Evolutionary conservation across 2,797 vertebrate species (phyloP).

Genomic region (Malurus leucopterus): DNA sequence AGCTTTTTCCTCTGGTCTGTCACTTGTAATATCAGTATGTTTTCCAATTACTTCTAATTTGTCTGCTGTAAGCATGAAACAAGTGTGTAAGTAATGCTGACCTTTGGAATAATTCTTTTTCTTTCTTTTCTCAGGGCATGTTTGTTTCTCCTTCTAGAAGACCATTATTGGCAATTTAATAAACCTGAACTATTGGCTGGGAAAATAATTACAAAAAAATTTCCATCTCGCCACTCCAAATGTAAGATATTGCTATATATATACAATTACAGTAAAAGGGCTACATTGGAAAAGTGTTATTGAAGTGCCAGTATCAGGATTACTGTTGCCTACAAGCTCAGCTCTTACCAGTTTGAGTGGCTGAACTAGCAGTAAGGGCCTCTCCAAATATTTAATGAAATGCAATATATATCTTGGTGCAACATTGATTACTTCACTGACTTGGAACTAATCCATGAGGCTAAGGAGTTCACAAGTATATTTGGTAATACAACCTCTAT

Average conservation of each 20-base stretch:
- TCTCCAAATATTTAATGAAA: background rate
- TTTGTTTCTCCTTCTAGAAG: background rate
- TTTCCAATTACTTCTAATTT: slow-evolving; percentile 10
- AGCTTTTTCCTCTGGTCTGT: background rate
- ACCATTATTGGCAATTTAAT: background rate
- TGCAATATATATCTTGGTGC: background rate
- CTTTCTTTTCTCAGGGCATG: background rate
- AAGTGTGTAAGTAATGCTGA: background rate
- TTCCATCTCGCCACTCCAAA: background rate
- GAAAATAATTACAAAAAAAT: background rate
- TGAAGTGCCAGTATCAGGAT: background rate
- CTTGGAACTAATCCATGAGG: background rate
- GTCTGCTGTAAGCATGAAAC: background rate
- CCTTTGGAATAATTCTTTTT: slow-evolving; percentile 25
- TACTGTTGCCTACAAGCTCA: background rate
- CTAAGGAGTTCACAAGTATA: background rate
- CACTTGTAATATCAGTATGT: background rate
- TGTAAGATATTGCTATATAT: background rate
- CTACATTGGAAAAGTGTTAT: background rate
- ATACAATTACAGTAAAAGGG: background rate
- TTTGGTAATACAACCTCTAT: background rate
- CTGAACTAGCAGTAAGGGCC: background rate
- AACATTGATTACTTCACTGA: background rate
- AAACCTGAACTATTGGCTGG: background rate
- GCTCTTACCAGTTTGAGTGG: background rate